Evolutionary conservation across 37 sponge, comb jelly and placozoan genomes (phyloP), one percentile per base, ranked within the genome.

Genomic region (Oopsacas minuta): DNA sequence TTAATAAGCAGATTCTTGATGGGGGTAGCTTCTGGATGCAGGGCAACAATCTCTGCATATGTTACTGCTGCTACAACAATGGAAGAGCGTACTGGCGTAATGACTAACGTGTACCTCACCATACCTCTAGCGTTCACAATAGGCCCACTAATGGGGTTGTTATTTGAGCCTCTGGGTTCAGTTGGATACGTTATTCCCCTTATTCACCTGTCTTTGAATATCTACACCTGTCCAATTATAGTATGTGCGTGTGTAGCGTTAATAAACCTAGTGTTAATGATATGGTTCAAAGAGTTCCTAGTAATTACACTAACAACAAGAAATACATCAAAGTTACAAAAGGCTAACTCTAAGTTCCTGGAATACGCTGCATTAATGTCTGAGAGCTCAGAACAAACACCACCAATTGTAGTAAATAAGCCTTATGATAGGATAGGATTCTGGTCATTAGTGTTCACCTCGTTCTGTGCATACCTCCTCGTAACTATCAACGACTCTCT

Each of bases 271-370:
- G 75, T 61, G 1, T 61, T n/a, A n/a, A 61, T 61, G 75, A 61
- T 61, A 32, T 61, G 75, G 75, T 61, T 61, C 30, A 61, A 61
- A n/a, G 75, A 61, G 30, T 61, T 20, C 30, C 75, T 61, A n/a
- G 75, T 61, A 5, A 61, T 12, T n/a, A 25, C 75, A 42, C 12
- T 42, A 42, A 17, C 49, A 42, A 42, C 49, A 42, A 42, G 49
- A 42, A 42, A 42, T 8, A 15, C 49, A 42, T 15, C 8, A 17
- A 42, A 42, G 8, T 17, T 42, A 15, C 12, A 17, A 42, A 42
- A 42, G 15, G 15, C 15, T 15, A 8, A 8, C 15, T n/a, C n/a
- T n/a, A n/a, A n/a, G n/a, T n/a, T n/a, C n/a, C 8, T 42, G 49
- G 49, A 42, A 42, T 42, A 15, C 15, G 49, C 8, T 17, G 49